phyloP scores from a whole-genome alignment of 2,797 vertebrate species.

The Zenarchopterus dispar region DNA sequence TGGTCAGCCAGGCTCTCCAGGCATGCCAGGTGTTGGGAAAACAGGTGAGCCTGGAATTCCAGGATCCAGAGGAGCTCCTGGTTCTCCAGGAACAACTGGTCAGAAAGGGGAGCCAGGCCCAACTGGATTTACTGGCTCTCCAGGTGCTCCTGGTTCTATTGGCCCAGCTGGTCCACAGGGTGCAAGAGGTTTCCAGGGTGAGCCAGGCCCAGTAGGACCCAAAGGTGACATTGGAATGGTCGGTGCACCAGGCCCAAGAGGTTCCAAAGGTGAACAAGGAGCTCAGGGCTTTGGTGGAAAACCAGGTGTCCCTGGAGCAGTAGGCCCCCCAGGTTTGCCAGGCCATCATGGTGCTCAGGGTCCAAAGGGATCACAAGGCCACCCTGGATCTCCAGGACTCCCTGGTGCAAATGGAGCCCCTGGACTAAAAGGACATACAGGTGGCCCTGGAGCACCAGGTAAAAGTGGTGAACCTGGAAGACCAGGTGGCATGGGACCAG shows the following conservation, averaged over 20 bases:
- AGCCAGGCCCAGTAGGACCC: constrained; percentile 83
- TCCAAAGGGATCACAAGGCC: constrained; percentile 87
- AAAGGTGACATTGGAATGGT: constrained; percentile 89
- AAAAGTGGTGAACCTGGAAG: constrained; percentile 87
- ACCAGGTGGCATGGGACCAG: constrained; percentile 87
- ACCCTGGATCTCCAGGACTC: constrained; percentile 83
- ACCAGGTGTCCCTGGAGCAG: constrained; percentile 87
- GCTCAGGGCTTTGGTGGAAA: constrained; percentile 89
- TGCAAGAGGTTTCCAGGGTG: constrained; percentile 88
- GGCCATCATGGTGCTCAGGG: constrained; percentile 88
- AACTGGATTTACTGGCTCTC: constrained; percentile 86
- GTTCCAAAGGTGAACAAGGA: constrained; percentile 90
- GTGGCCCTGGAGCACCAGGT: constrained; percentile 84
- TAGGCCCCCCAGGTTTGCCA: constrained; percentile 85
- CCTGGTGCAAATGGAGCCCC: constrained; percentile 84
- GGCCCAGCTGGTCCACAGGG: constrained; percentile 89
- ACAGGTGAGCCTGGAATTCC: constrained; percentile 88
- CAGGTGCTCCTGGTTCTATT: constrained; percentile 83
- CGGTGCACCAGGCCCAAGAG: constrained; percentile 86
- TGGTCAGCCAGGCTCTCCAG: constrained; percentile 87
- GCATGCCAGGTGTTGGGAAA: constrained; percentile 91
- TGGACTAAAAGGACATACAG: constrained; percentile 88
- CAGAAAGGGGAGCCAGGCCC: constrained; percentile 92
- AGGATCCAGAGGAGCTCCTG: constrained; percentile 88
- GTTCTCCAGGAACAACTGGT: constrained; percentile 88